A percentile compares a stretch with the other conserved stretches of the same genome.
Conservation (phyloP, 2,113 vertebrate species). For the Semnornis frantzii region DNA sequence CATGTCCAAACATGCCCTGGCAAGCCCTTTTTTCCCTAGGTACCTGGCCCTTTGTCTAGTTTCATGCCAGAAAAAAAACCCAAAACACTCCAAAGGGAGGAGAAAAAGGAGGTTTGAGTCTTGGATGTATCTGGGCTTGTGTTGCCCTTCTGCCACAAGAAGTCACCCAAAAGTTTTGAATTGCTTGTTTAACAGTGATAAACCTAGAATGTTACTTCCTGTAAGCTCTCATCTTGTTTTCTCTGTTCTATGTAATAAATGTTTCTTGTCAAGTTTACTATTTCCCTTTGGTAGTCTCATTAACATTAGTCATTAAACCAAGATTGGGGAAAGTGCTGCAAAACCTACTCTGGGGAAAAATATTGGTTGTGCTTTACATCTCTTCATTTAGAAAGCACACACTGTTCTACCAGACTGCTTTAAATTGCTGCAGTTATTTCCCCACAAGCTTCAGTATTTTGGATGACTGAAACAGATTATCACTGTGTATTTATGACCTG, state of each 20-base stretch:
- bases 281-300: slow-evolving; percentile 17
- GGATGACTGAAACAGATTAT: not conserved
- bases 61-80: no score
- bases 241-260: not conserved
- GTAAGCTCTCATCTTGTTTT: not conserved
- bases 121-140: no score
- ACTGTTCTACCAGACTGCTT: not conserved
- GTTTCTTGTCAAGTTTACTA: not conserved
- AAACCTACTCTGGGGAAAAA: not conserved
- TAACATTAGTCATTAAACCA: slow-evolving; percentile 22
- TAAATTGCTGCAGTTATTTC: not conserved
- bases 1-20: no score
- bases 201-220: not conserved
- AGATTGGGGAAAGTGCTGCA: not conserved
- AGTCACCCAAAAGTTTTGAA: not conserved
- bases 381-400: not conserved
- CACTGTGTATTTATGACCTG: not conserved
- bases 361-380: not conserved
- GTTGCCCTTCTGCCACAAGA: no score
- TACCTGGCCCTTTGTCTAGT: no score
- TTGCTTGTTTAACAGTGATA: not conserved
- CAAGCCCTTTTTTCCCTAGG: no score
- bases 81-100: no score
- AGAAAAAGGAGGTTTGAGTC: no score
- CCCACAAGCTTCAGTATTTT: not conserved